These are phyloP conservation scores for Mizuhopecten yessoensis DNA, from an alignment of 1,140 invertebrate genomes.

Conservation along the genomic window DNA sequence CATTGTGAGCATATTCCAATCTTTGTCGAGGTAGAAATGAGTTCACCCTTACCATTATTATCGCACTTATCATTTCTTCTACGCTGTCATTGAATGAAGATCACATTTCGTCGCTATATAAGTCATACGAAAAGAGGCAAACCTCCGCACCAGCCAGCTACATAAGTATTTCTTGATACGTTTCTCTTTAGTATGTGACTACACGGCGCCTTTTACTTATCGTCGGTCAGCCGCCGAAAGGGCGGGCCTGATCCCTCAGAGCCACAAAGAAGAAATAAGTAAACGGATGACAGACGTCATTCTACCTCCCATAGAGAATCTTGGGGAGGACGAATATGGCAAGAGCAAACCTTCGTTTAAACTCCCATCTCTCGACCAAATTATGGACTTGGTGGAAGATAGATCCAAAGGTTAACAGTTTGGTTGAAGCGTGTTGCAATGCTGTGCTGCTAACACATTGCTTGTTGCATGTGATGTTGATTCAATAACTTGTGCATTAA, in stretches of 20 bases:
- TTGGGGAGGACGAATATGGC: conserved; percentile 15
- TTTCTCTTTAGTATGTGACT: conserved; percentile 48
- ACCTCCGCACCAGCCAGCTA: not conserved
- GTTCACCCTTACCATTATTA: not conserved
- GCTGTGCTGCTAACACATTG: conserved; percentile 15
- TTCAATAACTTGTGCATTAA: not conserved
- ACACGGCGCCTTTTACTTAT: conserved; percentile 49
- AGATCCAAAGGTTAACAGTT: conserved; percentile 26
- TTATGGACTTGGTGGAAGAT: conserved; percentile 26
- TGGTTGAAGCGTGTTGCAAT: not conserved
- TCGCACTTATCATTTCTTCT: not conserved
- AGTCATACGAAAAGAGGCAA: not conserved
- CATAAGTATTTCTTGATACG: conserved; percentile 29
- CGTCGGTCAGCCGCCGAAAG: conserved; percentile 51
- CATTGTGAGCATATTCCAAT: too few relatives aligned
- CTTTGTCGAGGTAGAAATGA: not conserved
- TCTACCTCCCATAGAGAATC: conserved; percentile 17
- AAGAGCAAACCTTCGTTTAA: conserved; percentile 23
- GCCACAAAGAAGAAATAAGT: conserved; percentile 30
- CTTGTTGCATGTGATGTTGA: conserved; percentile 18
- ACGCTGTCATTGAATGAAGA: not conserved
- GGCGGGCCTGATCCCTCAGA: conserved; percentile 43
- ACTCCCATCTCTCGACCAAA: conserved; percentile 31
- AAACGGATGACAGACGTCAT: conserved; percentile 32
- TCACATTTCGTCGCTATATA: not conserved